phyloP scores from a whole-genome alignment of 2,888 invertebrate genomes.

The Apocheima hispidaria region DNA sequence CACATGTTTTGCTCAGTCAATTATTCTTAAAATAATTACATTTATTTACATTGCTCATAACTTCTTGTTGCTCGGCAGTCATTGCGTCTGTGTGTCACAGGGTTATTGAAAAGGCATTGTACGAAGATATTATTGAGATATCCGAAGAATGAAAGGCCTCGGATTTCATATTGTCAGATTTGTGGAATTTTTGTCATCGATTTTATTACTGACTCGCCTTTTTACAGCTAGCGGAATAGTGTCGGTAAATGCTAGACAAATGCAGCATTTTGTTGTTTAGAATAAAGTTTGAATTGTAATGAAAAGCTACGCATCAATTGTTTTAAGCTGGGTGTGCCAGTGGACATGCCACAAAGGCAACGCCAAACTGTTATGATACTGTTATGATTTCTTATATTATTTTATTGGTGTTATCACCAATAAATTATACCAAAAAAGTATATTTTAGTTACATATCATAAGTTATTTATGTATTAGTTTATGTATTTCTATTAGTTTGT shows the following conservation, averaged over 20 bases:
- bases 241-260: background rate
- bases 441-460: too few relatives aligned
- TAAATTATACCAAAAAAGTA: too few relatives aligned
- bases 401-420: too few relatives aligned
- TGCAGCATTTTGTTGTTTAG: background rate
- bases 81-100: slow-evolving; percentile 41
- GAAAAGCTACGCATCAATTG: too few relatives aligned
- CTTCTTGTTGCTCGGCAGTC: background rate
- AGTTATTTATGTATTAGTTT: too few relatives aligned
- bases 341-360: too few relatives aligned
- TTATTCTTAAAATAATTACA: too few relatives aligned
- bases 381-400: too few relatives aligned
- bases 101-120: slow-evolving; percentile 57
- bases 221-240: slow-evolving; percentile 14
- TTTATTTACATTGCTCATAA: background rate
- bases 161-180: slow-evolving; percentile 55
- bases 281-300: background rate
- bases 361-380: too few relatives aligned
- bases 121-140: slow-evolving; percentile 55
- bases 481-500: too few relatives aligned
- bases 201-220: slow-evolving; percentile 41
- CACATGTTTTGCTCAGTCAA: too few relatives aligned
- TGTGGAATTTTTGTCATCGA: slow-evolving; percentile 50
- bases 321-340: too few relatives aligned
- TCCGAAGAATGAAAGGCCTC: slow-evolving; percentile 51